phyloP scores from a whole-genome alignment of 2,113 vertebrate species.

The Burhinus oedicnemus region DNA sequence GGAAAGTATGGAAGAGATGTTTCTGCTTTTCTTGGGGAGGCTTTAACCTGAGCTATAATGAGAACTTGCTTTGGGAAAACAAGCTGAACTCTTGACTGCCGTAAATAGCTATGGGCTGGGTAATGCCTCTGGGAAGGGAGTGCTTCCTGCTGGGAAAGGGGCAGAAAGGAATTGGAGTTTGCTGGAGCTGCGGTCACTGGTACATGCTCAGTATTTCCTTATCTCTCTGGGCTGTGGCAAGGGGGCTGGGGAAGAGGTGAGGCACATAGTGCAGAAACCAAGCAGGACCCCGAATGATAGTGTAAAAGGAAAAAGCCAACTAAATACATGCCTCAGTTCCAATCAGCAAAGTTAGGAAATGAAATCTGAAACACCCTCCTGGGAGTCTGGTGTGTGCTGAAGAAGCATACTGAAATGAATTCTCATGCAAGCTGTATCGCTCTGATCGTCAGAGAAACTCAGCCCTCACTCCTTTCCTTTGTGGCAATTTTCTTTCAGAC shows the following conservation, averaged over 20 bases:
- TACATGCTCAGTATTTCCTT: not conserved
- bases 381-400: conserved; percentile 9
- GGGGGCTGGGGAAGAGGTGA: not conserved
- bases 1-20: not conserved
- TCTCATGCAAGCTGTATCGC: conserved; percentile 30
- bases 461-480: not conserved
- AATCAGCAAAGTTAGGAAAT: conserved; percentile 48
- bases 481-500: conserved; percentile 11
- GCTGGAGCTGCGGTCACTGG: not conserved
- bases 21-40: conserved; percentile 5
- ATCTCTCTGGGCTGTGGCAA: not conserved
- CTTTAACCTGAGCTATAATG: conserved; percentile 7
- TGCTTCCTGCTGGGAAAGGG: not conserved
- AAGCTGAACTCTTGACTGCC: not conserved
- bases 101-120: conserved; percentile 8
- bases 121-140: not conserved
- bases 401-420: conserved; percentile 38
- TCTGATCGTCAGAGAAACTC: conserved; percentile 21
- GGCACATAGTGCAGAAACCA: not conserved
- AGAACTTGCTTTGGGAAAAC: conserved; percentile 17
- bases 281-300: not conserved
- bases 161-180: not conserved
- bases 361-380: conserved; percentile 27
- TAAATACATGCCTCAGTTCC: not conserved
- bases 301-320: not conserved